Percentiles rank a stretch among this genome's conserved stretches.
Evolutionary conservation across 2,888 invertebrate genomes (phyloP).

Genomic region (Drosophila picticornis): DNA sequence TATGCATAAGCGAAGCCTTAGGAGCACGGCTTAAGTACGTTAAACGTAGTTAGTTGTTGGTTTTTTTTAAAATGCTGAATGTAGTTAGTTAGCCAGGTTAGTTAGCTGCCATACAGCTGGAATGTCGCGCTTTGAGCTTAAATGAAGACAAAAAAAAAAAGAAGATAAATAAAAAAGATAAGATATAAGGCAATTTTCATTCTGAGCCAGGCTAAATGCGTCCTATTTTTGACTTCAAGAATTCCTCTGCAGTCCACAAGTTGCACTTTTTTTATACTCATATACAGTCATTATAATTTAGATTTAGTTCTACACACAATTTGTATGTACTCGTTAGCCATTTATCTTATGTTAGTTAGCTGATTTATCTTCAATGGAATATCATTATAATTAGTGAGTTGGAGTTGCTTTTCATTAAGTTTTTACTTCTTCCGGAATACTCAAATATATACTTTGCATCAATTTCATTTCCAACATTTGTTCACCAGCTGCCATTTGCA

Average conservation of each 20-base stretch:
- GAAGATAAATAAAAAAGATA: not conserved
- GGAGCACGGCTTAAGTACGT: slow-evolving; percentile 75
- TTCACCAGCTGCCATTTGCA: slow-evolving; percentile 39
- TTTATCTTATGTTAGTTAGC: slow-evolving; percentile 44
- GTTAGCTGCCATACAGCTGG: slow-evolving; percentile 52
- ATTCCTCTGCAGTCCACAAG: slow-evolving; percentile 20
- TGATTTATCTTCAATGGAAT: slow-evolving; percentile 30
- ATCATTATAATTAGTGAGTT: slow-evolving; percentile 5
- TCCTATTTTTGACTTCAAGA: slow-evolving; percentile 11
- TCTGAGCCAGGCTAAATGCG: not conserved
- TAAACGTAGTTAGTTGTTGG: slow-evolving; percentile 67
- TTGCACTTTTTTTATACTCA: slow-evolving; percentile 41
- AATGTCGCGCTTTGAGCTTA: slow-evolving; percentile 16
- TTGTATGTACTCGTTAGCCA: slow-evolving; percentile 31
- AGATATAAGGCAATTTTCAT: slow-evolving; percentile 5
- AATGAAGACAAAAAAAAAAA: slow-evolving; percentile 1
- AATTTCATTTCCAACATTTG: slow-evolving; percentile 31
- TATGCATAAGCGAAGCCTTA: slow-evolving; percentile 59
- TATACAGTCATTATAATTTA: slow-evolving; percentile 70
- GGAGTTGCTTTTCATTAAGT: not conserved
- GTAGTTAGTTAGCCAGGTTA: slow-evolving; percentile 36
- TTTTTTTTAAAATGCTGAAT: slow-evolving; percentile 51
- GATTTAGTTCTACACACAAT: slow-evolving; percentile 31
- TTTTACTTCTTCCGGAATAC: slow-evolving; percentile 18
- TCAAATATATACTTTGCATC: slow-evolving; percentile 19